Percentiles rank a stretch among this genome's conserved stretches.
These are phyloP conservation scores for Achlya flavicornis DNA, from an alignment of 2,888 invertebrate genomes.

Conservation along the genomic window DNA sequence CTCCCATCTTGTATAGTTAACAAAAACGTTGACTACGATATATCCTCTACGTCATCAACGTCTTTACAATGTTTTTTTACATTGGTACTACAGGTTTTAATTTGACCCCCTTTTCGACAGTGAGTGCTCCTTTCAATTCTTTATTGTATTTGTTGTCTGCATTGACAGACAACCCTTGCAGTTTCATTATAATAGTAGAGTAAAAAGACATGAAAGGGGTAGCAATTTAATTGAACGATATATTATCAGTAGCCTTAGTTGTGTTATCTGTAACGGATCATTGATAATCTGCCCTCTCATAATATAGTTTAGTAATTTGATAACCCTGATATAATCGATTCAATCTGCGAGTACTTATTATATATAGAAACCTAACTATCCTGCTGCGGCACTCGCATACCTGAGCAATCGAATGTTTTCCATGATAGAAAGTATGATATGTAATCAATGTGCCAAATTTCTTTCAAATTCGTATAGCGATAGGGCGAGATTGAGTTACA, in stretches of 20 bases:
- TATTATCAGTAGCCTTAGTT: neutral
- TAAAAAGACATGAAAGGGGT: neutral
- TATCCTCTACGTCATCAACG: too few species aligned
- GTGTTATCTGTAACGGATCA: neutral
- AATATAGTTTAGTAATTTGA: neutral
- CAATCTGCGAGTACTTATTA: too few species aligned
- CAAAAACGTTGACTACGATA: too few species aligned
- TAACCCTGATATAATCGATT: neutral
- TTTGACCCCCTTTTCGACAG: neutral
- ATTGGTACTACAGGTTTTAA: neutral
- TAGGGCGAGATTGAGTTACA: too few species aligned
- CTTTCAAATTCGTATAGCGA: too few species aligned
- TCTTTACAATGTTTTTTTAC: too few species aligned
- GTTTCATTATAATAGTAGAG: neutral
- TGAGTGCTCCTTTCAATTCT: neutral
- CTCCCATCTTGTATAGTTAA: too few species aligned
- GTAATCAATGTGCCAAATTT: too few species aligned
- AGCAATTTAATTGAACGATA: neutral
- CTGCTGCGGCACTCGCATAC: too few species aligned
- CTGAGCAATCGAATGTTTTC: too few species aligned
- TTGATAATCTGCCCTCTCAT: neutral
- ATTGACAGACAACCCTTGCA: neutral
- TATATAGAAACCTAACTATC: too few species aligned
- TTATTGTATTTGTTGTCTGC: neutral
- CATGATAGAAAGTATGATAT: too few species aligned